Evolutionary conservation across 1,140 invertebrate species (phyloP).

Genomic region (Zaprionus kolodkinae): DNA sequence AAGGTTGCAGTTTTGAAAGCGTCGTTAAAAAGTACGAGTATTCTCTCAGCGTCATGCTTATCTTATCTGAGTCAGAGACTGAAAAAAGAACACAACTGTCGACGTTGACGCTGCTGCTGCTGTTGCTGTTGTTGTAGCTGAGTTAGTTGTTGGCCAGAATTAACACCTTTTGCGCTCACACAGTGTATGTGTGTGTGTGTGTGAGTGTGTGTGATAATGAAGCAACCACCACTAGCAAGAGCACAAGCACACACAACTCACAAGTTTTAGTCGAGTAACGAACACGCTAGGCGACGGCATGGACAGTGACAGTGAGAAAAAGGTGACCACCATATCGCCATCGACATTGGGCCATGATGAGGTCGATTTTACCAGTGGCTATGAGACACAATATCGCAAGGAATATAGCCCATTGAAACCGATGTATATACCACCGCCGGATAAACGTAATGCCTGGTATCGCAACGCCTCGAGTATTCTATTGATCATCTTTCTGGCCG

Average conservation of each 20-base stretch:
- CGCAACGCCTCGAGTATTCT: conserved; percentile 62
- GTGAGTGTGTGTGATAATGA: conserved; percentile 73
- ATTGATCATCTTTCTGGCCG: conserved; percentile 58
- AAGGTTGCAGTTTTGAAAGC: conserved; percentile 53
- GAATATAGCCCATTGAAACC: conserved; percentile 70
- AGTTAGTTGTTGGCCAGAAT: conserved; percentile 59
- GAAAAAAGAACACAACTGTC: conserved; percentile 37
- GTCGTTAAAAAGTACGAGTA: conserved; percentile 16
- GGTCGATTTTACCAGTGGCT: conserved; percentile 77
- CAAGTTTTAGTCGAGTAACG: conserved; percentile 50
- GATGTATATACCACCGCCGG: conserved; percentile 60
- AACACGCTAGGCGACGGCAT: conserved; percentile 50
- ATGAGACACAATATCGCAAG: conserved; percentile 73
- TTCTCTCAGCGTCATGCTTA: conserved; percentile 30
- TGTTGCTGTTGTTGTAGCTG: conserved; percentile 31
- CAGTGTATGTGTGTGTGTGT: conserved; percentile 56
- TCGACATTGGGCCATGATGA: conserved; percentile 56
- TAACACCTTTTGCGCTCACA: conserved; percentile 67
- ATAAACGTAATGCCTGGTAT: conserved; percentile 65
- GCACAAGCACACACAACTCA: not conserved
- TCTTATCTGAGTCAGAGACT: conserved; percentile 52
- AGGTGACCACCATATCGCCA: conserved; percentile 21
- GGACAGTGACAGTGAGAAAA: conserved; percentile 66
- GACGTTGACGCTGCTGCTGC: conserved; percentile 24
- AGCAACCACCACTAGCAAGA: conserved; percentile 27